phyloP scores from a whole-genome alignment of 2,888 invertebrate species.

The Ryuthela nishihirai region DNA sequence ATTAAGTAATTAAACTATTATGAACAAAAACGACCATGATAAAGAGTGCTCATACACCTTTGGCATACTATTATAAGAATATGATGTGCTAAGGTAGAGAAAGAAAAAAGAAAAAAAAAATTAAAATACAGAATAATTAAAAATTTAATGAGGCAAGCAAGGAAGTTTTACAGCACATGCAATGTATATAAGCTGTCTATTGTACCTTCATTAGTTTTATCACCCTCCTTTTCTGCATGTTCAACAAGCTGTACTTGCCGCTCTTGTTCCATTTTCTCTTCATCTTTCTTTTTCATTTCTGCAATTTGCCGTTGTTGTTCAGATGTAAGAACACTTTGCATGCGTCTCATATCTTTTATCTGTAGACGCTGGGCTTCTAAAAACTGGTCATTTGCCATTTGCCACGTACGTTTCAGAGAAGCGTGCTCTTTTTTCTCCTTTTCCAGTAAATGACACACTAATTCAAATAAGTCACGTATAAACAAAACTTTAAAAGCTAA shows the following conservation, averaged over 20 bases:
- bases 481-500: too few relatives aligned
- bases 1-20: too few relatives aligned
- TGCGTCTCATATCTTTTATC: conserved; percentile 52
- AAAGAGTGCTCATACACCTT: too few relatives aligned
- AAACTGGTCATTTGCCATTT: conserved; percentile 56
- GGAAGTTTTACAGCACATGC: too few relatives aligned
- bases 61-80: too few relatives aligned
- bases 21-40: too few relatives aligned
- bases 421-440: conserved; percentile 53
- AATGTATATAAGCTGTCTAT: too few relatives aligned
- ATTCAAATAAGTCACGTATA: too few relatives aligned
- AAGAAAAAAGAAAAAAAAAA: too few relatives aligned
- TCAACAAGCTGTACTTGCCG: conserved; percentile 20
- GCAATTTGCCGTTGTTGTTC: conserved; percentile 53
- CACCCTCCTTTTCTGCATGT: conserved; percentile 11
- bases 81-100: too few relatives aligned
- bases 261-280: conserved; percentile 28
- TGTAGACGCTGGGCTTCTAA: conserved; percentile 54
- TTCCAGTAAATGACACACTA: conserved; percentile 51
- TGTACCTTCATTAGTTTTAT: conserved; percentile 18
- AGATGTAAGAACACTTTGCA: conserved; percentile 52
- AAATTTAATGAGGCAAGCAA: too few relatives aligned
- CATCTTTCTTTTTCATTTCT: conserved; percentile 50
- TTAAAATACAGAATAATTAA: too few relatives aligned
- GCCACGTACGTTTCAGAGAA: conserved; percentile 54